Base-by-base conservation (phyloP, 2,113 vertebrate species). In the Salvator merianae region DNA sequence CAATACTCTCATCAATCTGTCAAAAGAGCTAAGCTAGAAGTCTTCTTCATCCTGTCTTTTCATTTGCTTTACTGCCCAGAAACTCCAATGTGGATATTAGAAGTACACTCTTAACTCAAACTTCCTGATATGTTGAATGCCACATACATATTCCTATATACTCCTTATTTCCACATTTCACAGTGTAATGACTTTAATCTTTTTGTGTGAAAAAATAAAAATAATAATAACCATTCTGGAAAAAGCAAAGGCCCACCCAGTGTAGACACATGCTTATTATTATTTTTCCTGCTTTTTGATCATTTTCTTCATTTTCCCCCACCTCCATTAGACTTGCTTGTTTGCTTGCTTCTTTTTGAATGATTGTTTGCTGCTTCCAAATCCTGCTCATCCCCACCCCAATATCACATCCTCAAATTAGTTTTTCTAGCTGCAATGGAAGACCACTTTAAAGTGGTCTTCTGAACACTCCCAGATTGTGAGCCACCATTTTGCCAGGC, bases 1-100 rank as follows among this genome's bases (percentile, higher is more conserved):
- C 86, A 94, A 95, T 95, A 93, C 83, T 88, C 86, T 87, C 80
- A 89, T 91, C 93, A 92, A 91, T 94, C 93, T 93, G 87, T 95
- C 94, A 94, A 0, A 18, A 73, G 84, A 82, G 77, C 76, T 55
- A 89, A 90, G 88, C 10, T 72, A 90, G 81, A 65, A 87, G 43
- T 6, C 87, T 68, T 86, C 80, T 84, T 88, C 75, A 47, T 40
- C 53, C 40, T 81, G 86, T 88, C 63, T 74, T 38, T 77, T 40
- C 66, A 88, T 0, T 77, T 53, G 84, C 36, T 81, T 30, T 65
- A 43, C 26, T 9, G 62, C 80, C 81, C 88, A 87, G 66, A 91
- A 87, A 89, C 9, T 78, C 53, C 30, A 40, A 7, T 38, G 65
- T 13, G 26, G 0, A 0, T 66, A 88, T 90, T 47, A 90, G 84